Percentiles rank a stretch among this genome's conserved stretches.
Conservation (phyloP, 2,797 vertebrate species). For the Cuculus canorus region DNA sequence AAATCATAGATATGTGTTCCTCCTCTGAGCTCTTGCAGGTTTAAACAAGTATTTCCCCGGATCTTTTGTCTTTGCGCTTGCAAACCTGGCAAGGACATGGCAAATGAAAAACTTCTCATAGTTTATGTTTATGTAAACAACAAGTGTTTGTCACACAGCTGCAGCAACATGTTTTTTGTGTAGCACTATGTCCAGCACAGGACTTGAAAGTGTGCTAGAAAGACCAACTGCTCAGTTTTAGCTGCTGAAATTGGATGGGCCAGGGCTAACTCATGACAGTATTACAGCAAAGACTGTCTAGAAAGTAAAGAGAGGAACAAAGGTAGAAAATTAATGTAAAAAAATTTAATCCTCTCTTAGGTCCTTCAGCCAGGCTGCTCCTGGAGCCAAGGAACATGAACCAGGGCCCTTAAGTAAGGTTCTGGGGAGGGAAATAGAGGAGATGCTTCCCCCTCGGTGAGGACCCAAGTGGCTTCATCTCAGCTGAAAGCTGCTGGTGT, state of each 20-base stretch:
- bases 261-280: too few species aligned
- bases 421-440: neutral
- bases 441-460: neutral
- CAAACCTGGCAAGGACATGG: conserved; percentile 8
- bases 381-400: neutral
- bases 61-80: neutral
- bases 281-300: neutral
- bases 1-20: neutral
- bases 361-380: neutral
- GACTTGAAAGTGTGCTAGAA: neutral
- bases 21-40: neutral
- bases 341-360: neutral
- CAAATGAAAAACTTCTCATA: neutral
- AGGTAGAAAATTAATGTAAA: neutral
- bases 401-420: fast-evolving
- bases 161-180: neutral
- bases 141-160: neutral
- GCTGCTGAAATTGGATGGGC: too few species aligned
- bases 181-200: fast-evolving
- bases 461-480: neutral
- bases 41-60: neutral
- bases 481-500: neutral
- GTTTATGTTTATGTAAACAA: neutral
- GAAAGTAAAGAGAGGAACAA: neutral
- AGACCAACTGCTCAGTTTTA: too few species aligned